Percentiles rank a stretch among this genome's conserved stretches.
Conservation (phyloP, 2,113 vertebrate genomes). For the Trinectes maculatus region DNA sequence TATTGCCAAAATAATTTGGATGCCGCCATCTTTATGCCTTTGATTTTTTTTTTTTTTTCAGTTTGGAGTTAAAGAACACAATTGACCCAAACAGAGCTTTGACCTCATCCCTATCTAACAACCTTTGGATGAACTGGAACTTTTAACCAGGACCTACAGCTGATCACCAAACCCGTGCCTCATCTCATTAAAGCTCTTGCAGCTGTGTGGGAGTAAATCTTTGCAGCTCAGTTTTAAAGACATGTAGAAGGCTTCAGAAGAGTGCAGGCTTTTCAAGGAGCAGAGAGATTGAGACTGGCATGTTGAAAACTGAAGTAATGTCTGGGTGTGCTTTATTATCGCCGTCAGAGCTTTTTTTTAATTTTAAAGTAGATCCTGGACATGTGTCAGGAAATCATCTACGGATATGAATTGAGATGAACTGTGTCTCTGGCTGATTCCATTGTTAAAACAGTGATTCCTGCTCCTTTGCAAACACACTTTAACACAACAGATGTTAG, state of each 20-base stretch:
- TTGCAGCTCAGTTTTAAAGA: slow-evolving; percentile 1
- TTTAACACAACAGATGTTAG: neutral
- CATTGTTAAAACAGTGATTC: neutral
- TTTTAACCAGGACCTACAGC: neutral
- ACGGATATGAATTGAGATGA: neutral
- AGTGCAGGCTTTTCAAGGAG: neutral
- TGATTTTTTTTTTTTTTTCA: no score
- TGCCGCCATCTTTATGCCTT: no score
- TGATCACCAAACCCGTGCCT: neutral
- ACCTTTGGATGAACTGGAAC: neutral
- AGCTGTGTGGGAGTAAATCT: slow-evolving; percentile 8
- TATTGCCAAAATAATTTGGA: no score
- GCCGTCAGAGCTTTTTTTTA: neutral
- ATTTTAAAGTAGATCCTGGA: neutral
- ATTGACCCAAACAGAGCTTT: neutral
- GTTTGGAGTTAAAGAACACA: neutral
- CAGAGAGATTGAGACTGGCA: neutral
- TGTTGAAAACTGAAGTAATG: neutral
- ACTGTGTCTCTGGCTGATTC: neutral
- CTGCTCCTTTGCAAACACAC: no score
- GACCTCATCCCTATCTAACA: neutral
- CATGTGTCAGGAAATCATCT: neutral
- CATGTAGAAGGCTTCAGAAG: neutral
- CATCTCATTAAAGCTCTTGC: neutral
- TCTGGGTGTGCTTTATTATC: neutral